Evolutionary conservation across 2,797 vertebrate species (phyloP).

Genomic region (Macropodus opercularis): DNA sequence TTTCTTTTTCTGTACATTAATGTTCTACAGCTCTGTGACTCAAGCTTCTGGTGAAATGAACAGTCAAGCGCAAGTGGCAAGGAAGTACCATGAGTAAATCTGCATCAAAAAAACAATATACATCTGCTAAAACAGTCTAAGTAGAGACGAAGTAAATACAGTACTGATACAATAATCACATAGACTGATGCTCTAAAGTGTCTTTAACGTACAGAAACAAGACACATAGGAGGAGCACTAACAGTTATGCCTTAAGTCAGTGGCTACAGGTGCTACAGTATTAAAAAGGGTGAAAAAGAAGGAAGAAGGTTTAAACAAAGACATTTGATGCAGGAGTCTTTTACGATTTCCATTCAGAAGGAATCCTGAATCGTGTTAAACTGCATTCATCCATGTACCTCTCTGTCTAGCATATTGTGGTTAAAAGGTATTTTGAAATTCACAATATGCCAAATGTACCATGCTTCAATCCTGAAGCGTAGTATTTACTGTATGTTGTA

Average conservation of each 20-base stretch:
- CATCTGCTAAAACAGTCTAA: slow-evolving; percentile 61
- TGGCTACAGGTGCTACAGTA: slow-evolving; percentile 76
- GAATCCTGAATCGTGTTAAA: slow-evolving; percentile 61
- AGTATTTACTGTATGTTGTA: slow-evolving; percentile 43
- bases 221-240: slow-evolving; percentile 66
- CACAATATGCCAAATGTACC: slow-evolving; percentile 63
- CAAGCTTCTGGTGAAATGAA: slow-evolving; percentile 68
- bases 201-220: slow-evolving; percentile 52
- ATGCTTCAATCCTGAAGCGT: slow-evolving; percentile 42
- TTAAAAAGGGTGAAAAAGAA: slow-evolving; percentile 54
- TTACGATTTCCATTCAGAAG: slow-evolving; percentile 41
- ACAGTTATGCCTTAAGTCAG: slow-evolving; percentile 68
- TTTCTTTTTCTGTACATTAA: slow-evolving; percentile 62
- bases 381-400: slow-evolving; percentile 59
- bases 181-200: slow-evolving; percentile 57
- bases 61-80: slow-evolving; percentile 53
- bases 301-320: slow-evolving; percentile 44
- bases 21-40: slow-evolving; percentile 70
- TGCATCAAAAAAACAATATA: slow-evolving; percentile 39
- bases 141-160: slow-evolving; percentile 70
- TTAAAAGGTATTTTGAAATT: slow-evolving; percentile 30
- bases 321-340: slow-evolving; percentile 45
- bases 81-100: slow-evolving; percentile 62
- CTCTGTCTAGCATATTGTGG: slow-evolving; percentile 52
- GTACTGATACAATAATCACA: slow-evolving; percentile 71